Evolutionary conservation across 2,113 vertebrate genomes (phyloP).

Genomic region (Brevimyrus niger): DNA sequence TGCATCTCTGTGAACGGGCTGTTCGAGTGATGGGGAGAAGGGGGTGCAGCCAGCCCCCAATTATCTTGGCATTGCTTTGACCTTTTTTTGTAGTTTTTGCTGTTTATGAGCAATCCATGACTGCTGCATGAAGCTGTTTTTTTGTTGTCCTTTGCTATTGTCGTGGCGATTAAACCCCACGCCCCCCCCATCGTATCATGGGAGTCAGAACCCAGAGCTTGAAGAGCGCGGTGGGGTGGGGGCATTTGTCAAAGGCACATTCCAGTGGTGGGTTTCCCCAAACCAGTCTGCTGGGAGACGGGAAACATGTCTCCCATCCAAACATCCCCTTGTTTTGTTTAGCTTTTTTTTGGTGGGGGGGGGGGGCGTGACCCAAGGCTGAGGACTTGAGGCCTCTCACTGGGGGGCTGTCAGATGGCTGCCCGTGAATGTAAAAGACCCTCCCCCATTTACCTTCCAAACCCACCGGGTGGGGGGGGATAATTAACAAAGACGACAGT

Average conservation of each 20-base stretch:
- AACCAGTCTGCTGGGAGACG: neutral
- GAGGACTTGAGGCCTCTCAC: neutral
- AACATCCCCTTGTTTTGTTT: neutral
- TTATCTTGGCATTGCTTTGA: neutral
- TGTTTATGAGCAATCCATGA: neutral
- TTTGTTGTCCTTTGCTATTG: neutral
- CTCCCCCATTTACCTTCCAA: neutral
- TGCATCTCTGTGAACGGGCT: neutral
- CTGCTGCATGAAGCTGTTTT: neutral
- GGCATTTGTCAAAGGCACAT: neutral
- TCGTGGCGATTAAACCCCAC: neutral
- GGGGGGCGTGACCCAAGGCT: neutral
- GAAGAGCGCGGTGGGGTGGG: neutral
- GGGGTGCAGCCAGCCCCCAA: neutral
- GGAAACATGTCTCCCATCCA: neutral
- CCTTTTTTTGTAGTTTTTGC: neutral
- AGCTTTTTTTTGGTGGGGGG: neutral
- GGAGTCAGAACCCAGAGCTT: neutral
- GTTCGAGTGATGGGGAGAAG: neutral
- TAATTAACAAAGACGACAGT: conserved; percentile 23
- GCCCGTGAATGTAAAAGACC: neutral
- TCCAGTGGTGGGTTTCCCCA: neutral
- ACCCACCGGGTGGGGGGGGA: neutral
- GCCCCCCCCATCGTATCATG: neutral
- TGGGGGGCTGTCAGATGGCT: neutral